Conservation (phyloP, 2,797 vertebrate species). For the Macropus fuliginosus region DNA sequence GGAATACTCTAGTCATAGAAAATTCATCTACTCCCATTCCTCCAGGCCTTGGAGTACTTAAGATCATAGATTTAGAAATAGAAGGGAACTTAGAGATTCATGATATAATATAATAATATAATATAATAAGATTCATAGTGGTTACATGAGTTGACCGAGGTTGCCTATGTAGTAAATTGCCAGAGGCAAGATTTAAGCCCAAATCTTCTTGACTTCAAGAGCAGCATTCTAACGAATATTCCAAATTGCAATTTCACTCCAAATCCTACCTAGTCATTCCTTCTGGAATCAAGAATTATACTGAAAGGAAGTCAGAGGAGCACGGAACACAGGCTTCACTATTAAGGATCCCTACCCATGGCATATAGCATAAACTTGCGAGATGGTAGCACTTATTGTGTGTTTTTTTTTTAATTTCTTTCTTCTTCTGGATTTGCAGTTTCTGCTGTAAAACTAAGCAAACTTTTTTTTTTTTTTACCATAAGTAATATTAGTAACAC, state of each 20-base stretch:
- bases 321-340: not conserved
- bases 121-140: not conserved
- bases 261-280: not conserved
- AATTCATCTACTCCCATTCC: not conserved
- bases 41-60: not conserved
- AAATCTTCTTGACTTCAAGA: not conserved
- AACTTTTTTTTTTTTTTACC: not conserved
- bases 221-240: not conserved
- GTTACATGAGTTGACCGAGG: not conserved
- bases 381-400: not conserved
- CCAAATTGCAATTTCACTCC: not conserved
- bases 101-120: too few relatives aligned
- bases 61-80: not conserved
- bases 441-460: conserved; percentile 50
- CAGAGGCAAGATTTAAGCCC: not conserved
- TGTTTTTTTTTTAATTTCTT: conserved; percentile 8
- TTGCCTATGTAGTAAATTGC: not conserved
- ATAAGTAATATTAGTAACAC: conserved; percentile 24
- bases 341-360: not conserved
- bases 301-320: not conserved
- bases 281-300: conserved; percentile 1
- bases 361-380: not conserved
- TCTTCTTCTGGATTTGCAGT: conserved; percentile 27
- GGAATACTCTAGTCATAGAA: not conserved
- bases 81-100: not conserved